These are phyloP conservation scores for Drosophila baimaii DNA, from an alignment of 1,140 invertebrate species.

Conservation along the genomic window DNA sequence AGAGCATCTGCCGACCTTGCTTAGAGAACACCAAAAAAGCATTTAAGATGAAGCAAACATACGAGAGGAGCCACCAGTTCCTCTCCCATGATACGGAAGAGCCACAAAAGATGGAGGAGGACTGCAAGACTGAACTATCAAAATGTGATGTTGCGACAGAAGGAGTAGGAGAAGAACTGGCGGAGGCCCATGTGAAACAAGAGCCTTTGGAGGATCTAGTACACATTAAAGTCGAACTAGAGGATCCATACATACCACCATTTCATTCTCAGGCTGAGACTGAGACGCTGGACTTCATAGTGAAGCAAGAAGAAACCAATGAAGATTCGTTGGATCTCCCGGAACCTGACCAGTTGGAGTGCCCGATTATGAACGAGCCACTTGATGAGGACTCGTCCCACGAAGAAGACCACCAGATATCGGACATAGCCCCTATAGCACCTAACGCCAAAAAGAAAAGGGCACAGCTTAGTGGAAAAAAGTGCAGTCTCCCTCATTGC, in stretches of 20 bases:
- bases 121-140: background rate
- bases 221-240: background rate
- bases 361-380: background rate
- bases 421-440: too few relatives aligned
- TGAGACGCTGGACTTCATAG: background rate
- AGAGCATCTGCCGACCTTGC: conserved; percentile 7
- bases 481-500: background rate
- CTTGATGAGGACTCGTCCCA: background rate
- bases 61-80: background rate
- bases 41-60: background rate
- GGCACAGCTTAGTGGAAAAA: background rate
- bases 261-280: background rate
- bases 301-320: background rate
- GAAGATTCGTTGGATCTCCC: background rate
- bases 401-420: background rate
- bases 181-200: background rate
- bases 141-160: background rate
- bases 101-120: too few relatives aligned
- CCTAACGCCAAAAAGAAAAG: background rate
- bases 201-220: background rate
- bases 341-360: background rate
- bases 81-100: too few relatives aligned
- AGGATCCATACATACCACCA: background rate
- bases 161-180: too few relatives aligned
- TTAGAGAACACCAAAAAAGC: background rate